Evolutionary conservation across 2,113 vertebrate species (phyloP).

Genomic region (Eurystomus gularis): DNA sequence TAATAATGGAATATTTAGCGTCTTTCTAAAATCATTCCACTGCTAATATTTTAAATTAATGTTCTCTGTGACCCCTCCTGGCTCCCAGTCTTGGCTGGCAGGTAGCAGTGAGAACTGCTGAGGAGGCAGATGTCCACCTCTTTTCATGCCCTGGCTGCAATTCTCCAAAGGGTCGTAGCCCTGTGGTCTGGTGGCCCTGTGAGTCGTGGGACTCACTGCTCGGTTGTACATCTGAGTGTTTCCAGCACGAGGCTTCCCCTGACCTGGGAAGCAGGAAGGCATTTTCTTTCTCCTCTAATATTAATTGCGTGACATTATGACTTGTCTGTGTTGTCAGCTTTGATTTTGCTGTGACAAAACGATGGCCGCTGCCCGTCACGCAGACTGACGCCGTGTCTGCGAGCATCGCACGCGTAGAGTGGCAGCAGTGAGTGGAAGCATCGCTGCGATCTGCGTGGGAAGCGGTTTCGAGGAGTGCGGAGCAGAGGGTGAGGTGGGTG

Average conservation of each 20-base stretch:
- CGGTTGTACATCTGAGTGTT: background rate
- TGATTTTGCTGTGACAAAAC: conserved; percentile 30
- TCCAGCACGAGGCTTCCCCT: background rate
- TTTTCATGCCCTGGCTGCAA: background rate
- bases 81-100: background rate
- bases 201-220: background rate
- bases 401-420: background rate
- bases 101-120: background rate
- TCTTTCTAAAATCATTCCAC: background rate
- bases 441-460: accelerated
- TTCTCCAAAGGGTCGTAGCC: background rate
- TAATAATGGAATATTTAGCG: background rate
- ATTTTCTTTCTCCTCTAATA: background rate
- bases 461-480: accelerated
- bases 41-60: background rate
- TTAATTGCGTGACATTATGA: conserved; percentile 20
- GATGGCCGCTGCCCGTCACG: background rate
- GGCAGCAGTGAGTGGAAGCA: background rate
- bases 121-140: background rate
- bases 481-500: background rate
- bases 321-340: conserved; percentile 36
- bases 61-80: no score
- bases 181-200: accelerated
- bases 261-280: background rate
- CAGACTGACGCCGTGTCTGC: background rate